phyloP scores from a whole-genome alignment of 2,113 vertebrate species.

The Nibea albiflora region DNA sequence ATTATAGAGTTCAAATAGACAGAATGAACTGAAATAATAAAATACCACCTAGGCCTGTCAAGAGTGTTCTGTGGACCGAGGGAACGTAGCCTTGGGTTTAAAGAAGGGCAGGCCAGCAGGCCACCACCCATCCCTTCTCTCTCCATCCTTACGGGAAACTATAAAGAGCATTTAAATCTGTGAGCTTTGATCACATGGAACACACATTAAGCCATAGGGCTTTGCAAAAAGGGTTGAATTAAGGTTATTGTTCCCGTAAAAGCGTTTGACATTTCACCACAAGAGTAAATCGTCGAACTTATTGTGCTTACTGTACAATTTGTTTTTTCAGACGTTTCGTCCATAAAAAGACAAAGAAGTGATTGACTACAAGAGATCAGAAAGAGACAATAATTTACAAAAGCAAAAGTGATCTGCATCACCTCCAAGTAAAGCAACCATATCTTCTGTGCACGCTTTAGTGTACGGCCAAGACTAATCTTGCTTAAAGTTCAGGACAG shows the following conservation, averaged over 20 bases:
- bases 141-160: constrained; percentile 70
- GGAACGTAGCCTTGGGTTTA: constrained; percentile 73
- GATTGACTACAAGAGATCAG: neutral
- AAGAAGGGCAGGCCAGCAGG: constrained; percentile 57
- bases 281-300: neutral
- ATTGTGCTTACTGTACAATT: neutral
- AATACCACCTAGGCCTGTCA: constrained; percentile 82
- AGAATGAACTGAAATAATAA: constrained; percentile 84
- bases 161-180: constrained; percentile 33
- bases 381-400: neutral
- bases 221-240: constrained; percentile 15
- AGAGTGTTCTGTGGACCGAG: constrained; percentile 64
- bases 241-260: neutral
- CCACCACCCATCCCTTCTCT: constrained; percentile 64
- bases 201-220: neutral
- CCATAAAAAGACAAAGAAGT: neutral
- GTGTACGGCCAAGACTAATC: constrained; percentile 4
- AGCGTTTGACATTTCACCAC: neutral
- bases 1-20: constrained; percentile 83
- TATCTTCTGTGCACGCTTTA: constrained; percentile 1
- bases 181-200: constrained; percentile 32
- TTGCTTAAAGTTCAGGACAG: constrained; percentile 18
- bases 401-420: constrained; percentile 5
- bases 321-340: neutral
- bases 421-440: constrained; percentile 13